A percentile compares a stretch with the other conserved stretches of the same genome.
phyloP scores from a whole-genome alignment of 2,113 vertebrate genomes.

The Centrocercus urophasianus region DNA sequence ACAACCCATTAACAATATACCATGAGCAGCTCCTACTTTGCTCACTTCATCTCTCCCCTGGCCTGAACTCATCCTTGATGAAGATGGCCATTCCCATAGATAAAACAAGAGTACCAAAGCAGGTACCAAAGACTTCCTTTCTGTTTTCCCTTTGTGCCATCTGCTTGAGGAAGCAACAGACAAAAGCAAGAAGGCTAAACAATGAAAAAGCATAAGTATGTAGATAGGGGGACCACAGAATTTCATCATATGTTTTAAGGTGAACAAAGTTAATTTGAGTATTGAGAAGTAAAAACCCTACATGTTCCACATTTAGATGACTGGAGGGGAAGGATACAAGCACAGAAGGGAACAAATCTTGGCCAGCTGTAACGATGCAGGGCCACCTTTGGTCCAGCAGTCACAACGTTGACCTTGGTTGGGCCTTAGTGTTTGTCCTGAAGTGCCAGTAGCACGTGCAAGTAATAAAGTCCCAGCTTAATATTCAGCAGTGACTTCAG shows the following conservation, averaged over 20 bases:
- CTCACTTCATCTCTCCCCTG: neutral
- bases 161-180: neutral
- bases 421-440: neutral
- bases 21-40: neutral
- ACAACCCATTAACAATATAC: neutral
- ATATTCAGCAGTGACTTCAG: constrained; percentile 24
- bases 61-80: neutral
- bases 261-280: neutral
- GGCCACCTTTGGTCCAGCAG: neutral
- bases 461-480: constrained; percentile 33
- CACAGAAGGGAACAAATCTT: neutral
- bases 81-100: neutral
- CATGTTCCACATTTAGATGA: neutral
- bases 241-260: neutral
- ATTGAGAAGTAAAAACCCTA: neutral
- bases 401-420: neutral
- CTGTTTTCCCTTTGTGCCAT: neutral
- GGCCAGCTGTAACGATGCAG: neutral
- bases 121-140: neutral
- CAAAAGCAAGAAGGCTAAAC: neutral
- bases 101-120: neutral
- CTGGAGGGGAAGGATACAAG: neutral
- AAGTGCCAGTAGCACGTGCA: constrained; percentile 19
- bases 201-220: neutral
- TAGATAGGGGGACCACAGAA: neutral